phyloP scores from a whole-genome alignment of 1,140 invertebrate genomes.

The Dendroctonus ponderosae region DNA sequence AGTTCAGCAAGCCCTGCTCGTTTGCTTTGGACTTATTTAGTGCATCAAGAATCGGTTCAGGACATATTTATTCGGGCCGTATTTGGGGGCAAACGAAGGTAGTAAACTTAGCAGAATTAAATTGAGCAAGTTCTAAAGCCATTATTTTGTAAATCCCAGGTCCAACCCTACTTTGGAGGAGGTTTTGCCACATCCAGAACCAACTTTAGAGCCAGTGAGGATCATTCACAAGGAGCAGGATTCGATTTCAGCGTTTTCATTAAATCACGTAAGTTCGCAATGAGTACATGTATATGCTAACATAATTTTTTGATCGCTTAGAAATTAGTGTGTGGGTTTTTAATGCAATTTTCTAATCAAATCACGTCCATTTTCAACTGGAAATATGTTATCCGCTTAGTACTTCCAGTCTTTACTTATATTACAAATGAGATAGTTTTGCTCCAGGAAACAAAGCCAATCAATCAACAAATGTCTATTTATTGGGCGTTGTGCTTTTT shows the following conservation, averaged over 20 bases:
- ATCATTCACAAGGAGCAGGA: conserved; percentile 99
- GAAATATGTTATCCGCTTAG: no score
- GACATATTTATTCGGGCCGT: conserved; percentile 95
- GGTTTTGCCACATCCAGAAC: conserved; percentile 48
- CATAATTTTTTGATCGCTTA: no score
- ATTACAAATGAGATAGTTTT: no score
- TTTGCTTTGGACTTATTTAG: conserved; percentile 90
- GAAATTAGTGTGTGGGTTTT: no score
- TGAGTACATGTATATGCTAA: no score
- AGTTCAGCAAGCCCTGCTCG: conserved; percentile 78
- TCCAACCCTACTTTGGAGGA: conserved; percentile 54
- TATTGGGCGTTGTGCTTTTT: no score
- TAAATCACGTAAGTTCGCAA: conserved; percentile 73
- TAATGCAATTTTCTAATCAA: no score
- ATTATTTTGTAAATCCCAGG: conserved; percentile 34
- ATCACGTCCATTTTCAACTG: no score
- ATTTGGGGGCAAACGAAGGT: conserved; percentile 76
- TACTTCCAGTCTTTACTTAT: no score
- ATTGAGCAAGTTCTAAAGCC: background rate
- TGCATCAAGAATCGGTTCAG: conserved; percentile 89
- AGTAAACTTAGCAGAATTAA: background rate
- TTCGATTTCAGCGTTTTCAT: conserved; percentile 94
- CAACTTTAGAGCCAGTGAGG: conserved; percentile 76
- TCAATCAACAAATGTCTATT: no score
- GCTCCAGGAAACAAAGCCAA: no score